Evolutionary conservation across 2,888 invertebrate genomes (phyloP).

Genomic region (Uropetala carovei): DNA sequence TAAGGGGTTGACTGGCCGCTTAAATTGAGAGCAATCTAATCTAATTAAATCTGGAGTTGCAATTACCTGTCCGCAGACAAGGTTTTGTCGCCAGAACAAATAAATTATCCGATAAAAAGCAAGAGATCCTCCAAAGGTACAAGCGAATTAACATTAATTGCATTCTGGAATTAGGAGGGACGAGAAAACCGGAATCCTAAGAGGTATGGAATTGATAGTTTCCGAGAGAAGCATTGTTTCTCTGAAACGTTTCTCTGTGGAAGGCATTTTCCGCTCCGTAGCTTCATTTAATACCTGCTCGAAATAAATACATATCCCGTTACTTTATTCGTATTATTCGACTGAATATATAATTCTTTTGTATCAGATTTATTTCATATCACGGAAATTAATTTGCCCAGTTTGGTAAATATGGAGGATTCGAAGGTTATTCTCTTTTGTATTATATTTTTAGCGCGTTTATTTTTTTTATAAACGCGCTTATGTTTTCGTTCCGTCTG

Average conservation of each 20-base stretch:
- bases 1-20: constrained; percentile 12
- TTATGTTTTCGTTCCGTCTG: no score
- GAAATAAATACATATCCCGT: no score
- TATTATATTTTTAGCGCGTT: no score
- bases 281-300: background rate
- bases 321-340: no score
- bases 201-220: background rate
- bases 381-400: no score
- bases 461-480: no score
- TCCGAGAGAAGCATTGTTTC: background rate
- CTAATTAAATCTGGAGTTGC: background rate
- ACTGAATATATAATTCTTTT: no score
- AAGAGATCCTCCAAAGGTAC: background rate
- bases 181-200: background rate
- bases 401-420: no score
- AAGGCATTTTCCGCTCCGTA: background rate
- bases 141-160: background rate
- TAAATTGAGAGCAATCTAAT: constrained; percentile 11
- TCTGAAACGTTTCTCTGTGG: background rate
- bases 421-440: no score
- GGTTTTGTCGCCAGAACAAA: constrained; percentile 1
- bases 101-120: constrained; percentile 22
- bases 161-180: background rate
- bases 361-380: no score
- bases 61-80: background rate